A percentile compares a stretch with the other conserved stretches of the same genome.
Conservation (phyloP, 1,140 invertebrate species). For the Lucilia sericata region DNA sequence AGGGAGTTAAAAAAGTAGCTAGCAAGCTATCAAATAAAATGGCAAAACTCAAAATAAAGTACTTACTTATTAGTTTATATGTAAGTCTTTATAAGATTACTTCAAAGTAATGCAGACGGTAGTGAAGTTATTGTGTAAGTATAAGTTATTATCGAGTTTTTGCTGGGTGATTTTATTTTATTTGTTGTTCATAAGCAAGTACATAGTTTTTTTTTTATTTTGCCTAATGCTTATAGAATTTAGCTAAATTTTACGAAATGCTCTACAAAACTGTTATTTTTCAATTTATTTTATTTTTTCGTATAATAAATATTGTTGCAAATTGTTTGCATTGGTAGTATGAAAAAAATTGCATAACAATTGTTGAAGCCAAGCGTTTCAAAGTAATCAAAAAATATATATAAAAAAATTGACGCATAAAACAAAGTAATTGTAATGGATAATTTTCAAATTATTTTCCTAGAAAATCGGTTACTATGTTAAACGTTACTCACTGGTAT, state of each 20-base stretch:
- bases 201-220: neutral
- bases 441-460: slow-evolving; percentile 33
- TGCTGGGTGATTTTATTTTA: neutral
- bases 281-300: neutral
- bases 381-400: neutral
- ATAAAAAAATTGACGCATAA: slow-evolving; percentile 32
- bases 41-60: too few species aligned
- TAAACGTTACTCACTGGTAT: slow-evolving; percentile 81
- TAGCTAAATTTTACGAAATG: slow-evolving; percentile 20
- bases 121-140: too few species aligned
- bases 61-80: too few species aligned
- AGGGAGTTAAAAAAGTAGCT: too few species aligned
- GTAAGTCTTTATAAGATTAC: too few species aligned
- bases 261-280: slow-evolving; percentile 17
- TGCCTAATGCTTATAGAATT: neutral
- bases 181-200: neutral
- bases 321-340: neutral
- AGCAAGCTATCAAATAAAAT: too few species aligned
- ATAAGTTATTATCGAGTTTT: too few species aligned
- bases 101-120: too few species aligned
- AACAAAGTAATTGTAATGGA: neutral
- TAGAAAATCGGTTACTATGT: neutral
- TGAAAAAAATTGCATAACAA: slow-evolving; percentile 12
- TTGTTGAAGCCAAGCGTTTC: slow-evolving; percentile 28
- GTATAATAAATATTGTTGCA: too few species aligned